Base-by-base conservation (phyloP, 1,140 invertebrate genomes). In the Chlorops oryzae region DNA sequence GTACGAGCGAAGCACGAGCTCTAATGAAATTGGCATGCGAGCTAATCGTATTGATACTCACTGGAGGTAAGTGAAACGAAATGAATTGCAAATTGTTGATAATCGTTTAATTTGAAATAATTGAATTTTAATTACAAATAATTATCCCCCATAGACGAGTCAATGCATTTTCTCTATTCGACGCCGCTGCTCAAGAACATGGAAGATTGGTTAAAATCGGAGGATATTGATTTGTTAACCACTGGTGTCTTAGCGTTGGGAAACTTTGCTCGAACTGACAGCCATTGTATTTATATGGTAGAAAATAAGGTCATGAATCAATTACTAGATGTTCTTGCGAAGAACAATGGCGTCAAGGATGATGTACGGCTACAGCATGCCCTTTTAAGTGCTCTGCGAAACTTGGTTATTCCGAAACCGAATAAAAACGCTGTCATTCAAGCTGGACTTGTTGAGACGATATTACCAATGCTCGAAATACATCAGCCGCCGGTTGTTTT, bases 201-300 rank as follows among this genome's bases (percentile, higher is more conserved):
- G 67, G 75, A 89, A 18, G 77, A 80, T 17, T 93, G 90, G 90
- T 70, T 95, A 47, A 78, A 85, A 40, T 82, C 82, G 1, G 65
- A 75, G 10, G 83, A 88, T 61, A 80, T 84, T 50, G 84, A 89
- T 72, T 73, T 94, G 9, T 77, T 88, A 58, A 82, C 85, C 17
- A 87, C 90, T 23, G 88, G 85, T 0, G 83, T 90, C 9, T 76
- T 93, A 38, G 88, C 90, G 3, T 80, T 92, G 59, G 90, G 88
- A 2, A 95, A 95, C 74, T 93, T 95, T 76, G 90, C 90, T 2
- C 75, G 90, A 37, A 86, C 83, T 63, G 90, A 94, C 73, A 79
- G 80, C 18, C 86, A 92, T 63, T 92, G 91, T 68, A 80, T 83
- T 25, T 77, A 85, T 50, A 87, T 95, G 80, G 89, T 92, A 55